Base-by-base conservation (phyloP, 2,888 invertebrate genomes). In the Luffia ferchaultella region DNA sequence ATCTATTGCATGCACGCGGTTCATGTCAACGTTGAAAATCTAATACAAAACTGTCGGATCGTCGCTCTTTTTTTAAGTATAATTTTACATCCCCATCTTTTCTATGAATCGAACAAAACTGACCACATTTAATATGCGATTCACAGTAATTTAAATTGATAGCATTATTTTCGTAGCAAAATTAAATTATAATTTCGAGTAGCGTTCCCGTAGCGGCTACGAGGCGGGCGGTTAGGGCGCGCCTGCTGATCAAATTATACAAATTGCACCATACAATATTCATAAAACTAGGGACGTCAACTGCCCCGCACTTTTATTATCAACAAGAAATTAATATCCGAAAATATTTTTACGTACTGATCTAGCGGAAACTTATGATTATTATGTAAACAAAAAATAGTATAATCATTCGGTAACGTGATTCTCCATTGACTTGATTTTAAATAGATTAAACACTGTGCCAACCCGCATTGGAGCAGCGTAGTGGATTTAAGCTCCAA, bases 261-360 rank as follows among this genome's bases (percentile, higher is more conserved):
- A 82, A 82, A 83, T 83, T 82, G 80, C 76, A 71, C 72, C 76
- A 79, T 83, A 74, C 75, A 83, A 80, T 82, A 83, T 83, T 80
- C 80, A 83, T 78, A 52, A 63, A 46, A 53, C 46, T 72, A 73
- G 75, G 64, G 77, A 64, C 51, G 73, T 49, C 30, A 30, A 30
- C 30, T 12, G 30, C 3, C 30, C 30, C 30, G 30, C 30, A 3
- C n/a, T n/a, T n/a, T n/a, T n/a, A n/a, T n/a, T n/a, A n/a, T n/a
- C n/a, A n/a, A n/a, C n/a, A n/a, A n/a, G n/a, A n/a, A n/a, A n/a
- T n/a, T n/a, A n/a, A n/a, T n/a, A n/a, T n/a, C n/a, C n/a, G n/a
- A n/a, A n/a, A n/a, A n/a, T n/a, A n/a, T n/a, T n/a, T n/a, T n/a
- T n/a, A n/a, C n/a, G n/a, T n/a, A n/a, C n/a, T n/a, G n/a, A n/a